These are phyloP conservation scores for Pachycephus smyrnensis DNA, from an alignment of 2,888 invertebrate genomes.

Conservation along the genomic window DNA sequence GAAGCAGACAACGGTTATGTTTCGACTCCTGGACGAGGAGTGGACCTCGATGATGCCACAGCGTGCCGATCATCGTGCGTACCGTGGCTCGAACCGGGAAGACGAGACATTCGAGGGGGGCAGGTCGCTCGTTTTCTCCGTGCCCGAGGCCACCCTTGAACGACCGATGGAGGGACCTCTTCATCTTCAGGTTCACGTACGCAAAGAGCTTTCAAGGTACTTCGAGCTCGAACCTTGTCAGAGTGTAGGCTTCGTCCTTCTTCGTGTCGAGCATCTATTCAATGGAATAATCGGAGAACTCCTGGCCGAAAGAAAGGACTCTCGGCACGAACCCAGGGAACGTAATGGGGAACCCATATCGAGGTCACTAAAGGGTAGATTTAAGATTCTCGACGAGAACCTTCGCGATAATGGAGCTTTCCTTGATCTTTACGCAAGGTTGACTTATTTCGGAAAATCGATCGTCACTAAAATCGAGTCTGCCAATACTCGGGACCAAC, in stretches of 20 bases:
- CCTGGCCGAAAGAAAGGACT: slow-evolving; percentile 42
- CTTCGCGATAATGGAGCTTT: slow-evolving; percentile 29
- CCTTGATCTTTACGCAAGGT: slow-evolving; percentile 48
- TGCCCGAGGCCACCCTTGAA: slow-evolving; percentile 39
- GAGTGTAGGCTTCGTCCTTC: slow-evolving; percentile 40
- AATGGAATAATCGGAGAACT: slow-evolving; percentile 54
- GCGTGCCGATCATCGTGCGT: slow-evolving; percentile 44
- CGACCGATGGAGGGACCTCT: slow-evolving; percentile 29
- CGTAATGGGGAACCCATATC: slow-evolving; percentile 52
- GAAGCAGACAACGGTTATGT: slow-evolving; percentile 53
- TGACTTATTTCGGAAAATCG: slow-evolving; percentile 53
- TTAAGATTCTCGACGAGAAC: slow-evolving; percentile 46
- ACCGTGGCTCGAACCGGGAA: slow-evolving; percentile 48
- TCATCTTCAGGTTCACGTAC: slow-evolving; percentile 46
- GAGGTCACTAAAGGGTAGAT: slow-evolving; percentile 36
- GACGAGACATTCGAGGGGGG: slow-evolving; percentile 55
- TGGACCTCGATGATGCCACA: slow-evolving; percentile 52
- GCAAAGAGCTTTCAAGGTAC: slow-evolving; percentile 46
- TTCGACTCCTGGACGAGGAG: slow-evolving; percentile 53
- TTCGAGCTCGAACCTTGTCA: slow-evolving; percentile 42
- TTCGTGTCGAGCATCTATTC: slow-evolving; percentile 48
- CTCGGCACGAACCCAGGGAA: slow-evolving; percentile 36
- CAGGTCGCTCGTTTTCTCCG: slow-evolving; percentile 52
- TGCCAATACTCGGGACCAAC: slow-evolving; percentile 10
- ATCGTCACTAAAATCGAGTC: slow-evolving; percentile 52